phyloP scores from a whole-genome alignment of 2,888 invertebrate genomes.

The Dinocampus coccinellae region DNA sequence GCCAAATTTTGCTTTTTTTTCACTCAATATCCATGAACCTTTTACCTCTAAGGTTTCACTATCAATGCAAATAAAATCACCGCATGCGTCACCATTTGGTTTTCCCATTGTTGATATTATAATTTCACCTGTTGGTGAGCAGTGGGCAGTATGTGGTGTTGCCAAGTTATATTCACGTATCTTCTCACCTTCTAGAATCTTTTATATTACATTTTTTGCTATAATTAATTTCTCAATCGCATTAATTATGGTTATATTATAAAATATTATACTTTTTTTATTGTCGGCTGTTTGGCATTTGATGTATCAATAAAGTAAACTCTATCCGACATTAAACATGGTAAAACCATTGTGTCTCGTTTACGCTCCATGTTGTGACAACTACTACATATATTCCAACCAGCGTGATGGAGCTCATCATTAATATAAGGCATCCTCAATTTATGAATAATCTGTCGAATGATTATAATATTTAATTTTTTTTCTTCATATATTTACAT shows the following conservation, averaged over 20 bases:
- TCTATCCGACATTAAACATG: conserved; percentile 84
- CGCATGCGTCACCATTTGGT: conserved; percentile 84
- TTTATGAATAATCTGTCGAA: conserved; percentile 85
- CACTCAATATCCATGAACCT: conserved; percentile 84
- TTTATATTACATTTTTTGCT: conserved; percentile 34
- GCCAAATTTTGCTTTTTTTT: conserved; percentile 79
- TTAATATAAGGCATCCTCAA: conserved; percentile 81
- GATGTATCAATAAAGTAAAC: conserved; percentile 88
- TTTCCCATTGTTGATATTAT: conserved; percentile 97
- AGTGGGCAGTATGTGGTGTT: conserved; percentile 95
- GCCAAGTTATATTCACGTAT: conserved; percentile 82
- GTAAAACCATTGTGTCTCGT: conserved; percentile 86
- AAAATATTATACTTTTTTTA: conserved; percentile 75
- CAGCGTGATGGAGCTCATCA: conserved; percentile 95
- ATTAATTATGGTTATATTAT: not conserved
- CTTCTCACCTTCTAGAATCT: conserved; percentile 86
- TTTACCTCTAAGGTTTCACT: conserved; percentile 82
- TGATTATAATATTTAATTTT: not conserved
- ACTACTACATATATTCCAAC: conserved; percentile 98
- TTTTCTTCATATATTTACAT: not conserved
- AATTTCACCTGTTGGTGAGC: conserved; percentile 90
- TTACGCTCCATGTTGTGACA: conserved; percentile 76
- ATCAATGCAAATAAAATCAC: conserved; percentile 91
- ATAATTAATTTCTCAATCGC: conserved; percentile 3
- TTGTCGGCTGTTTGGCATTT: conserved; percentile 78